phyloP scores from a whole-genome alignment of 1,140 invertebrate genomes.

The Harpegnathos saltator region DNA sequence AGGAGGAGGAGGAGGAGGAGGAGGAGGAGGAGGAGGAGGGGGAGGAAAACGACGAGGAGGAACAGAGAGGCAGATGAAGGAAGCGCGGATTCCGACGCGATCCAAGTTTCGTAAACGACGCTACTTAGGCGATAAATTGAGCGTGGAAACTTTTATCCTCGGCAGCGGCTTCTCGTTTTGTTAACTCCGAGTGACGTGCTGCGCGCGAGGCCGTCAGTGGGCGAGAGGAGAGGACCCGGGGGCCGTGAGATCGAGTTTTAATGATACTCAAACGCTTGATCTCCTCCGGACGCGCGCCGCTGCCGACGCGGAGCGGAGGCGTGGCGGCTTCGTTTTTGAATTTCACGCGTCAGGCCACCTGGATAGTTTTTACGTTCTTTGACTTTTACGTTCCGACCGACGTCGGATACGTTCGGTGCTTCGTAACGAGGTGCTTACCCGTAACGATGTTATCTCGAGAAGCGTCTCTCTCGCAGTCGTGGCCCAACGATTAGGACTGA shows the following conservation, averaged over 20 bases:
- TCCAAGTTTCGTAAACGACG: conserved; percentile 82
- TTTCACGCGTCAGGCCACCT: conserved; percentile 31
- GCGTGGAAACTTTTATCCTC: conserved; percentile 76
- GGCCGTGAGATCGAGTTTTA: conserved; percentile 53
- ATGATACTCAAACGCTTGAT: conserved; percentile 56
- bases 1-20: neutral
- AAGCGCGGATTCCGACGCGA: conserved; percentile 64
- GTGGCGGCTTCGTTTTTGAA: conserved; percentile 37
- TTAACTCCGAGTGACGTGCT: conserved; percentile 50
- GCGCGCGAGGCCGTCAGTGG: conserved; percentile 32
- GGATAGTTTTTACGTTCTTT: conserved; percentile 34
- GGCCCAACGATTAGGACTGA: too few relatives aligned
- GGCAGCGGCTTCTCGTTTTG: conserved; percentile 55
- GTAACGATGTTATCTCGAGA: conserved; percentile 41
- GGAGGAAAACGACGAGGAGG: neutral
- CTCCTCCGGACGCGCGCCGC: neutral
- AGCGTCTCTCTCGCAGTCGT: conserved; percentile 28
- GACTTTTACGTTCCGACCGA: conserved; percentile 18
- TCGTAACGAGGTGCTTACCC: conserved; percentile 50
- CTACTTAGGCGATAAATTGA: conserved; percentile 83
- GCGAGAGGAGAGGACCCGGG: neutral
- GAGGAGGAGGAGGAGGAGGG: conserved; percentile 17
- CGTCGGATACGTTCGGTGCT: neutral
- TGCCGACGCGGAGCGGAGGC: too few relatives aligned
- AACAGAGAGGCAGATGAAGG: conserved; percentile 21